Conservation (phyloP, 2,888 invertebrate species). For the Chorisops tibialis region DNA sequence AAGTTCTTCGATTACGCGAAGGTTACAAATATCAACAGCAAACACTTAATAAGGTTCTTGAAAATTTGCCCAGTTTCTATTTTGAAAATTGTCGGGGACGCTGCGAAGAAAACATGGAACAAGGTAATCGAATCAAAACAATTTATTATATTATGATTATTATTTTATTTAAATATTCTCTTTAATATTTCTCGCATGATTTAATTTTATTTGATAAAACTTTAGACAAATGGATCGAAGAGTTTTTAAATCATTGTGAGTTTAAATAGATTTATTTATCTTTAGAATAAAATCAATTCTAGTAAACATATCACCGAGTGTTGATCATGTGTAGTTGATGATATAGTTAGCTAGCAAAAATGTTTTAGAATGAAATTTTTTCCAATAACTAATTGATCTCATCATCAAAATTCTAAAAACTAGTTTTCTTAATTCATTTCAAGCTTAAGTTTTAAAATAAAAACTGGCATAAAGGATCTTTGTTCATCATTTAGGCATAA, state of each 20-base stretch:
- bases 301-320: too few relatives aligned
- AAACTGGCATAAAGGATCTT: too few relatives aligned
- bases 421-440: too few relatives aligned
- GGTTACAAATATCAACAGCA: slow-evolving; percentile 96
- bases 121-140: too few relatives aligned
- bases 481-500: too few relatives aligned
- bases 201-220: slow-evolving; percentile 19
- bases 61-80: slow-evolving; percentile 85
- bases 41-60: slow-evolving; percentile 87
- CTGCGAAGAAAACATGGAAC: slow-evolving; percentile 55
- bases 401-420: too few relatives aligned
- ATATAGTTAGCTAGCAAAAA: background rate
- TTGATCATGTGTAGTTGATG: background rate
- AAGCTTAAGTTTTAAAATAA: too few relatives aligned
- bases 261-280: slow-evolving; percentile 3
- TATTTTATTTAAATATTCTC: background rate
- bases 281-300: too few relatives aligned
- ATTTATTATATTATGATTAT: background rate
- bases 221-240: slow-evolving; percentile 24
- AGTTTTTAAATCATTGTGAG: slow-evolving; percentile 27
- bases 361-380: background rate
- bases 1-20: slow-evolving; percentile 82
- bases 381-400: background rate
- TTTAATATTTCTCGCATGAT: slow-evolving; percentile 16
- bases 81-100: slow-evolving; percentile 91